phyloP scores from a whole-genome alignment of 2,888 invertebrate genomes.

The Octodonta nipae region DNA sequence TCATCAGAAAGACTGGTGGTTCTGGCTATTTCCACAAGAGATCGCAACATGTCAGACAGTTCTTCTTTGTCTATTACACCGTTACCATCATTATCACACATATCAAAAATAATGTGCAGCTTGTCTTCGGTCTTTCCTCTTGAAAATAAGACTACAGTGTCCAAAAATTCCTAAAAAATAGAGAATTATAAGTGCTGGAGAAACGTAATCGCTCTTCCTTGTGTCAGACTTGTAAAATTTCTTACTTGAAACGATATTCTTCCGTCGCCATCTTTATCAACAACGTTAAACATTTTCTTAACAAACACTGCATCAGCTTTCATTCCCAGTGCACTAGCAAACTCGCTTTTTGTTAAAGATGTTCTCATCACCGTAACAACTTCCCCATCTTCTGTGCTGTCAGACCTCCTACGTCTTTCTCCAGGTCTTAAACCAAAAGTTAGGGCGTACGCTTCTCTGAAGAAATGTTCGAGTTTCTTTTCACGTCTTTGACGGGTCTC shows the following conservation, averaged over 20 bases:
- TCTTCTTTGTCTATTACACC: slow-evolving; percentile 89
- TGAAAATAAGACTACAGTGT: slow-evolving; percentile 84
- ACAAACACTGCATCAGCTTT: slow-evolving; percentile 88
- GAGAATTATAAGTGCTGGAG: neutral
- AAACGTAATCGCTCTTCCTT: too few species aligned
- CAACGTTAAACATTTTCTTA: slow-evolving; percentile 93
- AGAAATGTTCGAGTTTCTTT: slow-evolving; percentile 85
- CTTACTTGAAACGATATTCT: slow-evolving; percentile 79
- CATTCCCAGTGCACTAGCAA: slow-evolving; percentile 92
- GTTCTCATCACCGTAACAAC: slow-evolving; percentile 88
- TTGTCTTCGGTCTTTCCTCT: slow-evolving; percentile 88
- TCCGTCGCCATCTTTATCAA: slow-evolving; percentile 87
- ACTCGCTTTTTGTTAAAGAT: slow-evolving; percentile 79
- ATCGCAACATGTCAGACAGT: slow-evolving; percentile 83
- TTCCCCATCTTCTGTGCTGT: slow-evolving; percentile 59
- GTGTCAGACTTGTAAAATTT: neutral
- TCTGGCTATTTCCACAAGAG: slow-evolving; percentile 82
- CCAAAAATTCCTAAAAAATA: slow-evolving; percentile 65
- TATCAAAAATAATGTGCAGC: slow-evolving; percentile 85
- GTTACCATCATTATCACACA: slow-evolving; percentile 91
- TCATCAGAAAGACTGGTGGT: slow-evolving; percentile 82
- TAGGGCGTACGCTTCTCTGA: slow-evolving; percentile 86
- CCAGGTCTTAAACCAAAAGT: slow-evolving; percentile 83
- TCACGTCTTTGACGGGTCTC: slow-evolving; percentile 90
- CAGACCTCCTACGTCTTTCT: slow-evolving; percentile 61